Evolutionary conservation across 2,888 invertebrate genomes (phyloP).

Genomic region (Branchipolynoe longqiensis): DNA sequence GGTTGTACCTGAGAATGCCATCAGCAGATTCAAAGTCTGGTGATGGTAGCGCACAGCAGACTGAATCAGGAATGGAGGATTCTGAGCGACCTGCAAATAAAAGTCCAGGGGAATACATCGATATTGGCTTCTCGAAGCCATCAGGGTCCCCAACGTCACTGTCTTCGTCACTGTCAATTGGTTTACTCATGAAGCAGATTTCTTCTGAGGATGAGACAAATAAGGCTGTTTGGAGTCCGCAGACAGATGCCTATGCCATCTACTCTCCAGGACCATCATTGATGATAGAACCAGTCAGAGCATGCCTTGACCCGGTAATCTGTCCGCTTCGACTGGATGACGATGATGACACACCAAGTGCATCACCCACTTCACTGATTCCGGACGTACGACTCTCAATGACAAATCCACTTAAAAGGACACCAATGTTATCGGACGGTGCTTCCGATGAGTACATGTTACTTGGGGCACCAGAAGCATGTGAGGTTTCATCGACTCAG

Average conservation of each 20-base stretch:
- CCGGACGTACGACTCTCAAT: neutral
- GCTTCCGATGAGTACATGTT: neutral
- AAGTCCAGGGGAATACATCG: constrained; percentile 54
- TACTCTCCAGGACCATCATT: neutral
- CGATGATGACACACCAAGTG: constrained; percentile 17
- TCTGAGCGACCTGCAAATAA: too few species aligned
- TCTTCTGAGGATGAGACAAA: neutral
- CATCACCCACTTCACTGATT: neutral
- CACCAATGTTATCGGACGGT: neutral
- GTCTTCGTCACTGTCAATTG: too few species aligned
- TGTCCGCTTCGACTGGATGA: constrained; percentile 31
- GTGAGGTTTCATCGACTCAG: neutral
- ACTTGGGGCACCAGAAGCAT: neutral
- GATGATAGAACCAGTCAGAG: neutral
- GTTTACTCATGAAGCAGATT: too few species aligned
- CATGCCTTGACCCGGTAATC: neutral
- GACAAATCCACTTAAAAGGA: neutral
- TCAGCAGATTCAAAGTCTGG: constrained; percentile 1
- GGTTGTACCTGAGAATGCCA: constrained; percentile 21
- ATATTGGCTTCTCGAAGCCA: constrained; percentile 1
- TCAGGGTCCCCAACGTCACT: too few species aligned
- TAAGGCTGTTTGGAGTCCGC: neutral
- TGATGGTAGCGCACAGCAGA: too few species aligned
- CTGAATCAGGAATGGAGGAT: too few species aligned
- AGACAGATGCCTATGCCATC: constrained; percentile 50